Percentiles rank a stretch among this genome's conserved stretches.
Evolutionary conservation across 2,888 invertebrate genomes (phyloP).

Genomic region (Thera britannica): DNA sequence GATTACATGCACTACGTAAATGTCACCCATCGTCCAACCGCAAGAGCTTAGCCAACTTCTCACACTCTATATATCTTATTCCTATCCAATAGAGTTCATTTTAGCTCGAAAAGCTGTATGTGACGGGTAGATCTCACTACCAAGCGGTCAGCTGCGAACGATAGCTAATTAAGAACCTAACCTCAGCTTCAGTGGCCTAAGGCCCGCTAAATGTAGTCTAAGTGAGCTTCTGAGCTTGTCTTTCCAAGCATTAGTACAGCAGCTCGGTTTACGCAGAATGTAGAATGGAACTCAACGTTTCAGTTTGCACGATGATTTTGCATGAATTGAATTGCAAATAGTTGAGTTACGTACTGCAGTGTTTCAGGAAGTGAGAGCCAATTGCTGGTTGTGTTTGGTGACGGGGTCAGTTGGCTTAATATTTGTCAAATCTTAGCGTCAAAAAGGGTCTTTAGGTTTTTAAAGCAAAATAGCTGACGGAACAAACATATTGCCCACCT

Average conservation of each 20-base stretch:
- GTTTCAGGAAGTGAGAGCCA: conserved; percentile 53
- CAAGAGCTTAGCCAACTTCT: conserved; percentile 50
- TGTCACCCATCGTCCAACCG: conserved; percentile 60
- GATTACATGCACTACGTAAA: conserved; percentile 57
- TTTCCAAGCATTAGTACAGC: conserved; percentile 60
- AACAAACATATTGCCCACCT: too few relatives aligned
- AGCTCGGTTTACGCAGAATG: conserved; percentile 49
- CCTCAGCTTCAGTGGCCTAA: conserved; percentile 69
- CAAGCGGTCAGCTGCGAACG: conserved; percentile 77
- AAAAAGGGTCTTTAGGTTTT: too few relatives aligned
- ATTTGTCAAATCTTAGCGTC: too few relatives aligned
- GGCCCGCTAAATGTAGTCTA: conserved; percentile 74
- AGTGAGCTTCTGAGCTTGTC: conserved; percentile 71
- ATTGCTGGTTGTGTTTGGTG: conserved; percentile 37
- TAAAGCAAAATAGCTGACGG: too few relatives aligned
- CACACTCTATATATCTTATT: conserved; percentile 39
- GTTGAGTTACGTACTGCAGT: conserved; percentile 52
- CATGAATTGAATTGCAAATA: conserved; percentile 70
- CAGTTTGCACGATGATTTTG: conserved; percentile 59
- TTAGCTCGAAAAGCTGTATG: conserved; percentile 33
- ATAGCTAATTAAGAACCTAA: conserved; percentile 81
- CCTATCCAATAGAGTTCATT: conserved; percentile 39
- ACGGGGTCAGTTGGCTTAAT: conserved; percentile 31
- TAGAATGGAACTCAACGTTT: conserved; percentile 43
- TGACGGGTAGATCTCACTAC: conserved; percentile 63